Evolutionary conservation across 2,113 vertebrate genomes (phyloP).

Genomic region (Saguinus midas): DNA sequence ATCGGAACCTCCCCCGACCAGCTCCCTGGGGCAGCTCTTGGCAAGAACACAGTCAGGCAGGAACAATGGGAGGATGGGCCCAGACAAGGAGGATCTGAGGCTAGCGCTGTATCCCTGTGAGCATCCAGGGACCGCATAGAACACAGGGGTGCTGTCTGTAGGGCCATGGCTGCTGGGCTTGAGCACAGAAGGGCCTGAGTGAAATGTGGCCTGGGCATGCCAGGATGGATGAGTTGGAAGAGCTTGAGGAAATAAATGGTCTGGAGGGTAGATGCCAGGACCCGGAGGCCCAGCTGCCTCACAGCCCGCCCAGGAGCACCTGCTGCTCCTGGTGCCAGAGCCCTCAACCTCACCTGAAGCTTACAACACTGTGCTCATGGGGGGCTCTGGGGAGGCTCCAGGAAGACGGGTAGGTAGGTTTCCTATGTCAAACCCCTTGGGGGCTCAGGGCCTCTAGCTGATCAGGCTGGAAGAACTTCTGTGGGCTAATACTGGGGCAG

Average conservation of each 20-base stretch:
- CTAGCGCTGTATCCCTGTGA: neutral
- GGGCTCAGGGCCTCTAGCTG: neutral
- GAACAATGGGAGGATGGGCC: neutral
- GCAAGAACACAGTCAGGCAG: neutral
- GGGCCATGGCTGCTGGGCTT: neutral
- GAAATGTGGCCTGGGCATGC: neutral
- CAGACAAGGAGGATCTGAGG: neutral
- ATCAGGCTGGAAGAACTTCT: neutral
- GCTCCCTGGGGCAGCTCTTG: neutral
- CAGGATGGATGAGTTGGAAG: neutral
- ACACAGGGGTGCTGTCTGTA: neutral
- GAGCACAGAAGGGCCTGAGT: neutral
- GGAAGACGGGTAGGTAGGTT: neutral
- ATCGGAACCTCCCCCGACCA: neutral
- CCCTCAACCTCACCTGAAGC: neutral
- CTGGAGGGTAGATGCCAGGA: neutral
- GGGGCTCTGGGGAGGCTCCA: neutral
- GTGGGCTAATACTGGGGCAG: neutral
- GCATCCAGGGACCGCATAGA: neutral
- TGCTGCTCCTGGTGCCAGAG: neutral
- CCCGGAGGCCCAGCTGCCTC: neutral
- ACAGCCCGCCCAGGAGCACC: too few species aligned
- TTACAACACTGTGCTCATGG: neutral
- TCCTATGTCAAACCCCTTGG: neutral
- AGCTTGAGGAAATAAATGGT: too few species aligned